phyloP scores from a whole-genome alignment of 2,113 vertebrate genomes.

The Petrocephalus microphthalmus region DNA sequence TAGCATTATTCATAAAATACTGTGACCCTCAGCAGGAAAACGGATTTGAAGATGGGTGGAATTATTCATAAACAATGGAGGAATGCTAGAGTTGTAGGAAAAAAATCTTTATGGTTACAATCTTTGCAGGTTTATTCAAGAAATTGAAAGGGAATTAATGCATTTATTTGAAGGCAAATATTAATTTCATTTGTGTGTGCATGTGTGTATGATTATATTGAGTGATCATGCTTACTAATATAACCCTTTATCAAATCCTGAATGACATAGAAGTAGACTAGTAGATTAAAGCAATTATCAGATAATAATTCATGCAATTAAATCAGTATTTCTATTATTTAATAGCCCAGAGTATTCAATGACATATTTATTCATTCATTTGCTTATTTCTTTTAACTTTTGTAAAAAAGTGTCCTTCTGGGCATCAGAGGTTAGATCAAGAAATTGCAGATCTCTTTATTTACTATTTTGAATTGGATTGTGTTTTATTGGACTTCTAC shows the following conservation, averaged over 20 bases:
- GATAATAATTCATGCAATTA: neutral
- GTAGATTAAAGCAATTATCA: neutral
- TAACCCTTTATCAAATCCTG: neutral
- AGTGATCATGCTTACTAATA: too few species aligned
- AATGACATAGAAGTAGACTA: neutral
- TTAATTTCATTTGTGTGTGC: neutral
- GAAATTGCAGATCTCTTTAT: neutral
- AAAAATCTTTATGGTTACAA: neutral
- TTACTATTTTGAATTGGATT: neutral
- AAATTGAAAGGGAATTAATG: neutral
- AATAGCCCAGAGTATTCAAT: neutral
- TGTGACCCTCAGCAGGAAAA: neutral
- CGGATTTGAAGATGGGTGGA: neutral
- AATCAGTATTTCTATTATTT: neutral
- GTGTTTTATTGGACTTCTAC: neutral
- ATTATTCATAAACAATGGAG: neutral
- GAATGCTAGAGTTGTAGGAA: neutral
- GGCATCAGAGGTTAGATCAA: neutral
- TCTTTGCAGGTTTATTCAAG: neutral
- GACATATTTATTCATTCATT: neutral
- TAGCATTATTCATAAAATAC: neutral
- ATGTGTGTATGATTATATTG: too few species aligned
- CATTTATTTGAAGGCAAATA: neutral
- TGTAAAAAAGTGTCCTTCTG: neutral
- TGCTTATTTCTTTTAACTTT: neutral